These are phyloP conservation scores for Tetragnatha versicolor DNA, from an alignment of 1,140 invertebrate genomes.

Conservation along the genomic window DNA sequence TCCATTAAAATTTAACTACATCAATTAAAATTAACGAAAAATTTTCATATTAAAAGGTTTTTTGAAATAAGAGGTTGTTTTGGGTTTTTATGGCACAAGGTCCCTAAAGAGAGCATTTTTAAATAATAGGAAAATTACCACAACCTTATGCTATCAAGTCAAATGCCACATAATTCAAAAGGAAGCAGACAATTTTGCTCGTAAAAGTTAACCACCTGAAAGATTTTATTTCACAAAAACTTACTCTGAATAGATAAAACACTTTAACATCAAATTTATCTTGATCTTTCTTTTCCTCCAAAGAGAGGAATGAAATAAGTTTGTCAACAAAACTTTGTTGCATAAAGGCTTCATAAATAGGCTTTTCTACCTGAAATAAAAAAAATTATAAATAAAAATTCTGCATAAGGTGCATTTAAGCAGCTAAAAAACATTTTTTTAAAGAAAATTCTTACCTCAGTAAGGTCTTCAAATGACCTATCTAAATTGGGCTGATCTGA, in stretches of 20 bases:
- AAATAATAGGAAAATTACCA: too few relatives aligned
- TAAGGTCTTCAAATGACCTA: slow-evolving; percentile 65
- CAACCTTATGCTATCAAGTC: too few relatives aligned
- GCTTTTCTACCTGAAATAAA: slow-evolving; percentile 67
- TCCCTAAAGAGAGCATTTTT: too few relatives aligned
- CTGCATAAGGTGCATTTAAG: not conserved
- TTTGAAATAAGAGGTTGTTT: too few relatives aligned
- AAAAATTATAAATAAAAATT: slow-evolving; percentile 3
- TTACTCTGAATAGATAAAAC: slow-evolving; percentile 77
- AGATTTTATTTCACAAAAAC: not conserved
- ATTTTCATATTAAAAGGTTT: too few relatives aligned
- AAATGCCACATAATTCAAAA: too few relatives aligned
- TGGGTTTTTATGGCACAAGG: too few relatives aligned
- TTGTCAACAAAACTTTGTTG: slow-evolving; percentile 75
- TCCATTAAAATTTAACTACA: too few relatives aligned
- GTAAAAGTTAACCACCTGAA: too few relatives aligned
- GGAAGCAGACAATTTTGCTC: too few relatives aligned
- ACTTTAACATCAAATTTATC: slow-evolving; percentile 77
- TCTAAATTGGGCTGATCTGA: slow-evolving; percentile 71
- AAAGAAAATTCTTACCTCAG: slow-evolving; percentile 60
- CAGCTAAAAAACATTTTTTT: not conserved
- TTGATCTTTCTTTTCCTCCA: slow-evolving; percentile 87
- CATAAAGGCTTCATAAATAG: slow-evolving; percentile 76
- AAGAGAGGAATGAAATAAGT: slow-evolving; percentile 76
- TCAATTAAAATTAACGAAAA: too few relatives aligned